Evolutionary conservation across 53 echinoderm and acorn worm genomes (phyloP), one percentile per base, ranked within the genome.

Genomic region (Echinarachnius parma): DNA sequence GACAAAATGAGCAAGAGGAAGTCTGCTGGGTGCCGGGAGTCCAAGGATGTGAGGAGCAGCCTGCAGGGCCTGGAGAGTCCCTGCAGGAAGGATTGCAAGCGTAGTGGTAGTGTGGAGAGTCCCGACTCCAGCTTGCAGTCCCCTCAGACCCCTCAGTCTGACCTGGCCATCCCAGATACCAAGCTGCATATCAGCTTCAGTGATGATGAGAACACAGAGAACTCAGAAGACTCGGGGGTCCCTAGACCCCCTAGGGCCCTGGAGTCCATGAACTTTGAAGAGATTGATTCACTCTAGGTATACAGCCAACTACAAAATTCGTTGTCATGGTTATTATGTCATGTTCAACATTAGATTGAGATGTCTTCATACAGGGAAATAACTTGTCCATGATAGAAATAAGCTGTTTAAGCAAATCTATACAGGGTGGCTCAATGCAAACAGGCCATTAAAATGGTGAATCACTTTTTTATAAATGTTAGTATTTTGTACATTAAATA

Each of bases 141-240:
- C 0, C 62, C 77, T 14, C 29, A 31, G 11, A 46, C 60, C 31
- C 77, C 77, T 19, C 61, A 48, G 33, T 77, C 77, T 18, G 89
- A 89, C 54, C 78, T 89, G 34, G 62, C 77, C 19, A 82, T 86
- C 53, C 81, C 80, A 15, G 88, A 92, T 34, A 88, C 98, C 27
- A 86, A 86, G 60, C 80, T 98, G 16, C 98, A 98, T 55, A 98
- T 98, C 25, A 98, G 98, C 60, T 98, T 98, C 65, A 92, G 92
- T 11, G 98, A 98, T 35, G 98, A 98, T 75, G 98, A 98, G 26
- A 98, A 98, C 63, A 92, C 92, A 2, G 92, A 92, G 74, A 92
- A 92, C 67, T 98, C 98, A 0, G 98, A 98, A 42, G 98, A 98
- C 34, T 98, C 98, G 0, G 98, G 98, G 0, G 85, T 98, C 1